phyloP scores from a whole-genome alignment of 1,140 invertebrate species.

The Zaprionus camerounensis region DNA sequence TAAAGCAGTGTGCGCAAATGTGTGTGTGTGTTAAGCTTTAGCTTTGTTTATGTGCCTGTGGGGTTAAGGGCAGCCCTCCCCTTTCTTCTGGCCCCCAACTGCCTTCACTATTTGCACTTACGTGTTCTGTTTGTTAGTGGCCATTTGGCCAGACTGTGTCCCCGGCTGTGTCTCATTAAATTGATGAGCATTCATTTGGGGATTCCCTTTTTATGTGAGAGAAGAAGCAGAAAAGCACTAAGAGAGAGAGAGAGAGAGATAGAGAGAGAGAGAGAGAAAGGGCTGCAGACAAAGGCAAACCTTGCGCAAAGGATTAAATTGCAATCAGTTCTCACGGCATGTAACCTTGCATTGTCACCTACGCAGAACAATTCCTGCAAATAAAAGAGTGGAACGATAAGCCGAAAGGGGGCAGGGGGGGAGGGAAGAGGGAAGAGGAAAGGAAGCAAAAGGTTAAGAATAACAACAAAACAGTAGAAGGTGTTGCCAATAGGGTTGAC shows the following conservation, averaged over 20 bases:
- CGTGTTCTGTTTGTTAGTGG: conserved; percentile 45
- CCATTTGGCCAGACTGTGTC: conserved; percentile 35
- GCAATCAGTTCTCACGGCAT: conserved; percentile 60
- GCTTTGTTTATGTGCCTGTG: conserved; percentile 26
- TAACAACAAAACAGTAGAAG: conserved; percentile 44
- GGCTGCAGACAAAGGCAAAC: conserved; percentile 7
- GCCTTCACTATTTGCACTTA: conserved; percentile 26
- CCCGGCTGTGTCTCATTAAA: conserved; percentile 48
- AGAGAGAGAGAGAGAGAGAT: background rate
- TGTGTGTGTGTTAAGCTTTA: conserved; percentile 10
- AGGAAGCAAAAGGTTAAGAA: conserved; percentile 69
- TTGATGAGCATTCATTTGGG: conserved; percentile 65
- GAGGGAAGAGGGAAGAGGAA: conserved; percentile 6
- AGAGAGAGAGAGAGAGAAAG: background rate
- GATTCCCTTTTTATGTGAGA: conserved; percentile 51
- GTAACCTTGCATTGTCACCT: conserved; percentile 60
- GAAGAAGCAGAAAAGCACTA: background rate
- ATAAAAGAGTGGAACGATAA: conserved; percentile 36
- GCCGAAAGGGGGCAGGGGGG: conserved; percentile 33
- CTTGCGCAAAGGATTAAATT: conserved; percentile 68
- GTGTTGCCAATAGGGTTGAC: conserved; percentile 64
- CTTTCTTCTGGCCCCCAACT: background rate
- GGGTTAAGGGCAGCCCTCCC: background rate
- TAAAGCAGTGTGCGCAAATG: background rate
- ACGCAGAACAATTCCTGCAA: conserved; percentile 46